Conservation (phyloP, 1,140 invertebrate species). For the Drosophila ohnishii region DNA sequence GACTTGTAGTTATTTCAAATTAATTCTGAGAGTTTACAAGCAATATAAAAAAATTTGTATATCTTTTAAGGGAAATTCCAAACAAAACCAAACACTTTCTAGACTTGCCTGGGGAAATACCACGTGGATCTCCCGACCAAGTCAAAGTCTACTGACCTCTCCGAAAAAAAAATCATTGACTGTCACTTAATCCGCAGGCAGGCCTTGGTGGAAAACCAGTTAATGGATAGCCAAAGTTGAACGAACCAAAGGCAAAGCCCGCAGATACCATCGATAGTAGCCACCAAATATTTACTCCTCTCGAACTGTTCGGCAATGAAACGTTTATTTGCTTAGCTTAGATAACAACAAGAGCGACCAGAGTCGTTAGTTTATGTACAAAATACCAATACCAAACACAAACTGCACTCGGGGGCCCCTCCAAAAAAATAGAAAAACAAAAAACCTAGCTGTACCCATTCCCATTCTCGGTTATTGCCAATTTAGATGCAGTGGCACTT, state of each 20-base stretch:
- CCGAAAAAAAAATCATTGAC: constrained; percentile 1
- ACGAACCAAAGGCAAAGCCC: constrained; percentile 7
- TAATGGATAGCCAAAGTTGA: constrained; percentile 13
- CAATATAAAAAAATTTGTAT: background rate
- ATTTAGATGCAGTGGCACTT: constrained; percentile 49
- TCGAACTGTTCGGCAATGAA: constrained; percentile 13
- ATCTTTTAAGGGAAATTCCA: background rate
- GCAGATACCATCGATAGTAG: constrained; percentile 4
- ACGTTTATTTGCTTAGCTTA: constrained; percentile 67
- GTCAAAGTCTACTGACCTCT: constrained; percentile 10
- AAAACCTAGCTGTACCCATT: background rate
- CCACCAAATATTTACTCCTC: constrained; percentile 21
- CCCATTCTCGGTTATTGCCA: constrained; percentile 37
- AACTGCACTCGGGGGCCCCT: constrained; percentile 25
- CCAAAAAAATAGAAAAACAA: background rate
- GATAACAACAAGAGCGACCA: constrained; percentile 55
- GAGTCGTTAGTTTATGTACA: constrained; percentile 66
- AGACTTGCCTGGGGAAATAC: background rate
- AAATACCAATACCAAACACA: constrained; percentile 24
- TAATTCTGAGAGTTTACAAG: background rate
- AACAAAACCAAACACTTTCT: background rate
- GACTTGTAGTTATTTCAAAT: background rate
- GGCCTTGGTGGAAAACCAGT: constrained; percentile 7
- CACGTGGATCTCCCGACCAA: background rate
- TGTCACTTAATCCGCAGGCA: constrained; percentile 5